Base-by-base conservation (phyloP, 2,113 vertebrate species). In the Phalacrocorax carbo region DNA sequence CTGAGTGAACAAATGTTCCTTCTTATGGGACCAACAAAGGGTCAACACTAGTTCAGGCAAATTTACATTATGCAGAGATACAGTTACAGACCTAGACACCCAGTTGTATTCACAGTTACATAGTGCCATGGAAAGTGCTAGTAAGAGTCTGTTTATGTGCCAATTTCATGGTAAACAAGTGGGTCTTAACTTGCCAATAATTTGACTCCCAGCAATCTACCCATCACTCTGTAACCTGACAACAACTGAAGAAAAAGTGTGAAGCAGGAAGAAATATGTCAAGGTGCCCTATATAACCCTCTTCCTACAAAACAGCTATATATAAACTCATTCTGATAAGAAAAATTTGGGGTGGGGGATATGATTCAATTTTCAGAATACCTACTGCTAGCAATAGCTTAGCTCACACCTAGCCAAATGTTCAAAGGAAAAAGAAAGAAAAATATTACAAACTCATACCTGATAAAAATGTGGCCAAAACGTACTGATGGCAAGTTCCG, bases 391-490 rank as follows among this genome's bases (percentile, higher is more conserved):
- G 22, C 4, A 18, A 12, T 1, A 42, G 10, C 38, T 42, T 42
- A 73, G 49, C 55, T 82, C 20, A 36, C 9, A 65, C 7, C 15
- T 29, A 48, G 13, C 3, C 73, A 75, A 75, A 26, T 1, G 0
- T 13, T 19, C 34, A 26, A n/a, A 79, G 8, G 34, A n/a, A 46
- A 48, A 60, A 21, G 16, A 72, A 25, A 10, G 3, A 32, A 38
- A 38, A 84, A 15, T 3, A 68, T 6, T 1, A 26, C 30, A 68
- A 66, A 23, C 21, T 38, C 89, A 6, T 97, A 99, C 99, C 99
- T 99, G 99, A 84, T 99, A 99, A 86, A 99, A 99, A 96, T 99
- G 99, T 3, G 99, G 99, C 99, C 99, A 99, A 98, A 99, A 99
- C 1, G 99, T 99, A 85, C 99, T 99, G 93, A 99, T 99, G 72